Percentiles rank a stretch among this genome's conserved stretches.
phyloP scores from a whole-genome alignment of 2,113 vertebrate species.

The Ardeotis arabs region DNA sequence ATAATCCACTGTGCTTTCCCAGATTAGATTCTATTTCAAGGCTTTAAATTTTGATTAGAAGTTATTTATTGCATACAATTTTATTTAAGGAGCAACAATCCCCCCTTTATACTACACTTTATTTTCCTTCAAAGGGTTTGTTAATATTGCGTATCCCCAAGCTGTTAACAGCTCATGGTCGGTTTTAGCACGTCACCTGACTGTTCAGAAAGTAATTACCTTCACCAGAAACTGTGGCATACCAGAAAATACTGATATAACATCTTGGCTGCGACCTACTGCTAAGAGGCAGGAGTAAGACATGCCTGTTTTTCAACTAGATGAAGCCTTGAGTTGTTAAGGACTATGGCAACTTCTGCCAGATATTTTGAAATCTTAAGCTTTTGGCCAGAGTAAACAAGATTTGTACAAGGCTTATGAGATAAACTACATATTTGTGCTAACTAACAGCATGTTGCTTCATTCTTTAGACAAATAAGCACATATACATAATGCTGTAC shows the following conservation, averaged over 20 bases:
- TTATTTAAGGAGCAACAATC: background rate
- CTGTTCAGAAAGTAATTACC: background rate
- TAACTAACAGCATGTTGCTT: constrained; percentile 31
- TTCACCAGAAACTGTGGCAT: background rate
- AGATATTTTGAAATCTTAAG: constrained; percentile 35
- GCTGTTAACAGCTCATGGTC: background rate
- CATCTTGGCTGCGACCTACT: background rate
- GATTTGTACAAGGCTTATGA: constrained; percentile 43
- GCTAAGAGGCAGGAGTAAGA: background rate
- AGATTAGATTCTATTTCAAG: background rate
- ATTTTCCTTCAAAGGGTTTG: background rate
- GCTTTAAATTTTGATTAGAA: background rate
- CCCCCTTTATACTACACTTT: background rate
- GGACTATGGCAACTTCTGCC: background rate
- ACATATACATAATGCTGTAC: background rate
- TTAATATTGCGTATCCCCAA: background rate
- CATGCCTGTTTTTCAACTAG: constrained; percentile 4
- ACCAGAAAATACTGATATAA: background rate
- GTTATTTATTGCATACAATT: background rate
- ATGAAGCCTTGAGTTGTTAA: background rate
- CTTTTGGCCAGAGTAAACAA: constrained; percentile 19
- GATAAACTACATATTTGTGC: constrained; percentile 23
- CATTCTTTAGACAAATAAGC: constrained; percentile 16
- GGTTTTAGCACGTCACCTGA: background rate
- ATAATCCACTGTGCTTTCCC: background rate